Evolutionary conservation across 2,888 invertebrate genomes (phyloP).

Genomic region (Polyploca ridens): DNA sequence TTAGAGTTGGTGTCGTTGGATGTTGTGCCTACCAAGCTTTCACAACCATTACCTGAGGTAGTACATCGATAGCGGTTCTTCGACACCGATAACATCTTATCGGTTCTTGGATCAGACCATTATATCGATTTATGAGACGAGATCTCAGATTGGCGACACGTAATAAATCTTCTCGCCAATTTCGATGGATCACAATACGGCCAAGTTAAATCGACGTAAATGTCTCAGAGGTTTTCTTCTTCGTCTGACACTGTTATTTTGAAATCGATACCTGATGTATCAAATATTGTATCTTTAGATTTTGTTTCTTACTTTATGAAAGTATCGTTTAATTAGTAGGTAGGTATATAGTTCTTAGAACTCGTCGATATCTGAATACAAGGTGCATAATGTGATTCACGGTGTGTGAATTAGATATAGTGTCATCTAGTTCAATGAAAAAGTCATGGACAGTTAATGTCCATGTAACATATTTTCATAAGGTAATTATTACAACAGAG

Average conservation of each 20-base stretch:
- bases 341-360: background rate
- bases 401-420: background rate
- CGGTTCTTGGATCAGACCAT: conserved; percentile 60
- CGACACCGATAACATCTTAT: conserved; percentile 59
- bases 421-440: background rate
- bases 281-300: too few species aligned
- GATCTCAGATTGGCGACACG: conserved; percentile 59
- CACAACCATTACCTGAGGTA: conserved; percentile 59
- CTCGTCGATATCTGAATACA: background rate
- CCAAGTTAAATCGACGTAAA: conserved; percentile 43
- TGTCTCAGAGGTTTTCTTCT: conserved; percentile 41
- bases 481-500: conserved; percentile 9
- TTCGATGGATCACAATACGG: conserved; percentile 51
- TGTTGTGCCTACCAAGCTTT: conserved; percentile 55
- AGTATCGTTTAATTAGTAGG: too few species aligned
- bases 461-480: conserved; percentile 8
- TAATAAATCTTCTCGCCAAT: conserved; percentile 65
- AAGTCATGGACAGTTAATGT: background rate
- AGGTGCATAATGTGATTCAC: background rate
- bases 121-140: conserved; percentile 71
- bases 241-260: too few species aligned
- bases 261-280: too few species aligned
- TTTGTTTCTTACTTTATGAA: background rate
- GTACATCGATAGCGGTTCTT: conserved; percentile 52
- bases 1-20: conserved; percentile 38